Base-by-base conservation (phyloP, 2,888 invertebrate species). In the Cryptus viduatorius region DNA sequence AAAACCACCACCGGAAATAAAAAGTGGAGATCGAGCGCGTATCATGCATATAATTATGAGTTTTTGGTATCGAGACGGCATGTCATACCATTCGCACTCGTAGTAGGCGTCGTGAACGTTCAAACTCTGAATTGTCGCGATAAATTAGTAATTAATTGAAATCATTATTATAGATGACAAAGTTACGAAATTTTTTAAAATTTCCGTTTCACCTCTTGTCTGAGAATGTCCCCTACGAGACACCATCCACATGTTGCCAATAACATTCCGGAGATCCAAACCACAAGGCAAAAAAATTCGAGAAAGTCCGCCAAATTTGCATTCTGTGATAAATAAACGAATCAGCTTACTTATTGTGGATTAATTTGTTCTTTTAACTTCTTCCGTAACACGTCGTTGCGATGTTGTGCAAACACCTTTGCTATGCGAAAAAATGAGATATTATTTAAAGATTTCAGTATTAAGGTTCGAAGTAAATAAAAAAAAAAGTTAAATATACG, bases 61-160 rank as follows among this genome's bases (percentile, higher is more conserved):
- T 12, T 50, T 50, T 50, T 16, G 50, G 16, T n/a, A 16, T 50
- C 50, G 50, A 4, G 0, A n/a, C 4, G 50, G 16, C 50, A 50
- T 50, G 12, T 50, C 16, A 16, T 50, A 50, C 50, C 50, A 50
- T 50, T 50, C 50, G 50, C 50, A 50, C 14, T 50, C 50, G 50
- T 50, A 50, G 16, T 50, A 50, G n/a, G 50, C 50, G 16, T 50
- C 16, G 10, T 16, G 50, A 16, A 16, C 50, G n/a, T 50, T 50
- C 16, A 50, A 50, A 50, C 50, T 50, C 50, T 37, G 37, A 37
- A 37, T 37, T 37, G 37, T 1, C 8, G 37, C 37, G 37, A 37
- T 37, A 37, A 4, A 37, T 37, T 0, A 8, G 8, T 1, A 37
- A 8, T 37, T 8, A 37, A 37, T 37, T 37, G 0, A 37, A 37